Conservation (phyloP, 2,113 vertebrate species). For the Ascaphus truei region DNA sequence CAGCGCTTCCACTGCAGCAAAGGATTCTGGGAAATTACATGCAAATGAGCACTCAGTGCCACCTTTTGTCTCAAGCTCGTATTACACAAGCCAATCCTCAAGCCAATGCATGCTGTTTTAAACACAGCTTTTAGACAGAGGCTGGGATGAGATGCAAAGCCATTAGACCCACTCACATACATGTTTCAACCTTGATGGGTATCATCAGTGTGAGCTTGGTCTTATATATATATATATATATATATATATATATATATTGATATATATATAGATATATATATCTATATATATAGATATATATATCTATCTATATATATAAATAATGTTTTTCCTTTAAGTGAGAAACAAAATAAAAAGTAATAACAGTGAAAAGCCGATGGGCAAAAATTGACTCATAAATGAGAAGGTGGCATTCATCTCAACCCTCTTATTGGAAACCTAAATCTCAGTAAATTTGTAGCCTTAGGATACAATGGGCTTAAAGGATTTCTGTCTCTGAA, state of each 20-base stretch:
- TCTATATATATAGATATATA: background rate
- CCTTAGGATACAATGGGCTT: slow-evolving; percentile 92
- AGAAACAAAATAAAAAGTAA: slow-evolving; percentile 78
- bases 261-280: background rate
- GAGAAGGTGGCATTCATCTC: slow-evolving; percentile 91
- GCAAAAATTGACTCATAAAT: slow-evolving; percentile 95
- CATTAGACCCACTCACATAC: too few species aligned
- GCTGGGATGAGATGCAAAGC: too few species aligned
- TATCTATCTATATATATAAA: too few species aligned
- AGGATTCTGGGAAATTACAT: too few species aligned
- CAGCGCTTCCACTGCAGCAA: too few species aligned
- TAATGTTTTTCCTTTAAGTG: slow-evolving; percentile 50
- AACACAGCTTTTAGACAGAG: too few species aligned
- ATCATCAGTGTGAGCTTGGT: too few species aligned
- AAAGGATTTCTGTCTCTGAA: slow-evolving; percentile 98
- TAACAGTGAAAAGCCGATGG: slow-evolving; percentile 78
- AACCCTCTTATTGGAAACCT: slow-evolving; percentile 89
- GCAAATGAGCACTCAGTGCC: too few species aligned
- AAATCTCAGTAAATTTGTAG: slow-evolving; percentile 96
- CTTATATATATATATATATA: background rate
- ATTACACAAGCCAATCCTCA: too few species aligned
- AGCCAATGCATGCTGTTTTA: too few species aligned
- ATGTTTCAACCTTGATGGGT: too few species aligned
- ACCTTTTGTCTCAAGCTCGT: too few species aligned
- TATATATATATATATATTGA: slow-evolving; percentile 38